A percentile compares a stretch with the other conserved stretches of the same genome.
Conservation (phyloP, 2,888 invertebrate genomes). For the Monopis laevigella region DNA sequence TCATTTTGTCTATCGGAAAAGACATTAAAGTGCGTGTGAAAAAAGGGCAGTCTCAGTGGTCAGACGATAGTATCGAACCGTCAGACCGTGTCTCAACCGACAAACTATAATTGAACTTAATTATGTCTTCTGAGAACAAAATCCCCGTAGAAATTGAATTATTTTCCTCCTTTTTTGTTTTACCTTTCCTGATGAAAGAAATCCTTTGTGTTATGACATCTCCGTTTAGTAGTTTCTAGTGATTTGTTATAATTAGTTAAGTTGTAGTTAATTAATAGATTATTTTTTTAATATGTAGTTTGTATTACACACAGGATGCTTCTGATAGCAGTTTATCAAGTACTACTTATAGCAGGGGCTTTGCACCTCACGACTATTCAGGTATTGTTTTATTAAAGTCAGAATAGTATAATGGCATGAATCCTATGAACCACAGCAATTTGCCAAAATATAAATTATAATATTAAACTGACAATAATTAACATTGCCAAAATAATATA, state of each 20-base stretch:
- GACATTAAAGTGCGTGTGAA: conserved; percentile 39
- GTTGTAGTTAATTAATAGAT: too few species aligned
- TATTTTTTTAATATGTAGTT: not conserved
- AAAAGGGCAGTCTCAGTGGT: conserved; percentile 32
- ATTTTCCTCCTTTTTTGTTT: too few species aligned
- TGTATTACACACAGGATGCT: conserved; percentile 32
- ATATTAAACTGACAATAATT: too few species aligned
- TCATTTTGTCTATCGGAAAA: conserved; percentile 31
- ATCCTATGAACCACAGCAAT: too few species aligned
- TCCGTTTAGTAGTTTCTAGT: too few species aligned
- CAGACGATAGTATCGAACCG: conserved; percentile 34
- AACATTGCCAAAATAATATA: too few species aligned
- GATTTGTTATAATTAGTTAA: too few species aligned
- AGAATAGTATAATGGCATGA: too few species aligned
- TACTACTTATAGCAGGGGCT: conserved; percentile 41
- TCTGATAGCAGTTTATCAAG: conserved; percentile 42
- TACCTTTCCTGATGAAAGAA: too few species aligned
- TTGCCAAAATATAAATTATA: too few species aligned
- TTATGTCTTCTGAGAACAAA: conserved; percentile 20
- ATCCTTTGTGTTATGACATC: too few species aligned
- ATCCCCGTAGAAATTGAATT: conserved; percentile 18
- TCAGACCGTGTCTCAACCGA: conserved; percentile 29
- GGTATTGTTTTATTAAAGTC: conserved; percentile 23
- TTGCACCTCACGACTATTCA: conserved; percentile 38
- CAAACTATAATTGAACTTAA: conserved; percentile 34